Conservation (phyloP, 2,797 vertebrate species). For the Pseudochromis fuscus region DNA sequence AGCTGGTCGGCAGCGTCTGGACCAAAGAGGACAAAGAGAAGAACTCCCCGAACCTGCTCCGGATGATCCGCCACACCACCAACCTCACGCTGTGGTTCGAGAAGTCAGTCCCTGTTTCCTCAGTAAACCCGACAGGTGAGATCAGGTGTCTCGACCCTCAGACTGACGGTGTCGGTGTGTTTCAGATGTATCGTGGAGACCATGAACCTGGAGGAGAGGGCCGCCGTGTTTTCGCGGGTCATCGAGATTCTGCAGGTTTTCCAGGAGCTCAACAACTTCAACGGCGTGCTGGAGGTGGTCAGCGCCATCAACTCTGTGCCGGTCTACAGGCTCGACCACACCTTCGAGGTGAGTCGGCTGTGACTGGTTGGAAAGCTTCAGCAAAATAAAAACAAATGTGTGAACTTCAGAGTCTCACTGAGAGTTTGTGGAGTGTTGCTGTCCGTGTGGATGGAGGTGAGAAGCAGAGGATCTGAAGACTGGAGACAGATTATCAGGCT, state of each 20-base stretch:
- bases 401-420: too few species aligned
- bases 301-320: conserved; percentile 97
- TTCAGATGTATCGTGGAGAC: conserved; percentile 95
- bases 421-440: too few species aligned
- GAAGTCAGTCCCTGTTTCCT: conserved; percentile 87
- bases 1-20: conserved; percentile 98
- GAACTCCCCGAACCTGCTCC: conserved; percentile 95
- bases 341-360: conserved; percentile 91
- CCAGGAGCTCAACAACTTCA: conserved; percentile 99
- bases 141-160: background rate
- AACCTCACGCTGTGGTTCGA: conserved; percentile 99
- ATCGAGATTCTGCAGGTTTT: conserved; percentile 99
- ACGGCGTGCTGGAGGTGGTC: conserved; percentile 96
- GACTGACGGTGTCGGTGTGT: conserved; percentile 25
- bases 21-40: conserved; percentile 99
- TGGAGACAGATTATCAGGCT: too few species aligned
- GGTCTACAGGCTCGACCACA: conserved; percentile 98
- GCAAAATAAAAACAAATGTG: too few species aligned
- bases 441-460: too few species aligned
- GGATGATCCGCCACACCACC: conserved; percentile 99
- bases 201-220: conserved; percentile 94
- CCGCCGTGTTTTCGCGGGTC: conserved; percentile 92
- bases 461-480: too few species aligned
- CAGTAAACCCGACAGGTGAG: background rate
- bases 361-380: too few species aligned